Evolutionary conservation across 2,797 vertebrate species (phyloP).

Genomic region (Arremon brunneinucha): DNA sequence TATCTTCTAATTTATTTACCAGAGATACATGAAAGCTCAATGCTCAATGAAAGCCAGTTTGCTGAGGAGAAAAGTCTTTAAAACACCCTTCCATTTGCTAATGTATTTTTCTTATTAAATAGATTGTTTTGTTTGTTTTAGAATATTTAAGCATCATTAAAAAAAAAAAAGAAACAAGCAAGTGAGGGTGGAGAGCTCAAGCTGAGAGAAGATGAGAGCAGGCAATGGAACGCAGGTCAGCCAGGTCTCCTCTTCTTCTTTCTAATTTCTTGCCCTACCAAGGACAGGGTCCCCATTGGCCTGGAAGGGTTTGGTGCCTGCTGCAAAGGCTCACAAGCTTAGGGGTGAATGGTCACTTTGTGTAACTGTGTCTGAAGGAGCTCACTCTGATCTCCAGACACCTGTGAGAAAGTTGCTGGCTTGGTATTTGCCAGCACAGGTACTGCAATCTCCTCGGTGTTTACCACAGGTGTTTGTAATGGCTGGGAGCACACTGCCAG

Average conservation of each 20-base stretch:
- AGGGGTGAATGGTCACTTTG: background rate
- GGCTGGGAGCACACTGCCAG: background rate
- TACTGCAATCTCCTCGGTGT: background rate
- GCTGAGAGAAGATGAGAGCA: background rate
- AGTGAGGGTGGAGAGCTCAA: background rate
- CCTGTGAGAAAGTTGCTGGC: background rate
- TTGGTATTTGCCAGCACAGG: background rate
- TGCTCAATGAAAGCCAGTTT: background rate
- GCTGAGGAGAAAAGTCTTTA: background rate
- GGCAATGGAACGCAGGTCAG: background rate
- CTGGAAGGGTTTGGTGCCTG: rapidly evolving
- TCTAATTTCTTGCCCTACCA: background rate
- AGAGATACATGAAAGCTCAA: background rate
- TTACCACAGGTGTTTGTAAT: background rate
- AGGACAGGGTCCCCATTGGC: rapidly evolving
- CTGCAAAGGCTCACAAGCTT: background rate
- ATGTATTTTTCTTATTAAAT: background rate
- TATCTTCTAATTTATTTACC: constrained; percentile 41
- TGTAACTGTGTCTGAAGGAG: background rate
- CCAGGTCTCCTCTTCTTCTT: background rate
- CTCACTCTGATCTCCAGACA: background rate
- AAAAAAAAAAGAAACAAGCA: background rate
- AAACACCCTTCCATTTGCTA: background rate
- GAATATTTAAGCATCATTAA: background rate
- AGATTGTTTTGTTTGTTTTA: background rate